Conservation (phyloP, 2,113 vertebrate species). For the Otocyon megalotis region DNA sequence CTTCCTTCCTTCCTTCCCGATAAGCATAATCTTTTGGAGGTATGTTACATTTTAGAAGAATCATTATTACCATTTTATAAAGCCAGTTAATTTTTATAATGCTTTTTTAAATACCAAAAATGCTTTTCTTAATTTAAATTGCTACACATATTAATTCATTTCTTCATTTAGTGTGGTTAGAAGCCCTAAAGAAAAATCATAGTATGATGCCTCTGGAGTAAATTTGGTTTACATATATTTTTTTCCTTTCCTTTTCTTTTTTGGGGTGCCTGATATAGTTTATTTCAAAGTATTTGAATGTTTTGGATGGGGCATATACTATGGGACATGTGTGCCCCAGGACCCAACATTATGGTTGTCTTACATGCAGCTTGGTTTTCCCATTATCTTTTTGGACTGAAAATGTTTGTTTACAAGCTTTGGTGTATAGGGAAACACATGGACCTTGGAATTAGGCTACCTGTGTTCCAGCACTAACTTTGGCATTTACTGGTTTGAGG, state of each 20-base stretch:
- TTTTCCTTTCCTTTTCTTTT: background rate
- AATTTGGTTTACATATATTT: background rate
- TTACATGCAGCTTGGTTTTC: background rate
- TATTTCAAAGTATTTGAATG: background rate
- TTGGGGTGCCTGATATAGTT: background rate
- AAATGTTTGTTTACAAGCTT: background rate
- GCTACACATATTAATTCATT: background rate
- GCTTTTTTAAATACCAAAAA: background rate
- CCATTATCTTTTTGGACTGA: background rate
- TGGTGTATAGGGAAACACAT: background rate
- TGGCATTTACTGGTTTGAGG: background rate
- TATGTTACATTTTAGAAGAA: background rate
- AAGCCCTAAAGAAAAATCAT: background rate
- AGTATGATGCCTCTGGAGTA: background rate
- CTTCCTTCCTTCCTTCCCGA: background rate
- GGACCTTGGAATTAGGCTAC: background rate
- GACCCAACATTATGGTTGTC: background rate
- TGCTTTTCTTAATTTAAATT: constrained; percentile 3
- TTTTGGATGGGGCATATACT: background rate
- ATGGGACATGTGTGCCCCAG: background rate
- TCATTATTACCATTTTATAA: background rate
- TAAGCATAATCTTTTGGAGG: background rate
- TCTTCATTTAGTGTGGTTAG: background rate
- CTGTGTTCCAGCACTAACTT: background rate
- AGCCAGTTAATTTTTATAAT: background rate